phyloP scores from a whole-genome alignment of 2,113 vertebrate species.

The Nanorana parkeri region DNA sequence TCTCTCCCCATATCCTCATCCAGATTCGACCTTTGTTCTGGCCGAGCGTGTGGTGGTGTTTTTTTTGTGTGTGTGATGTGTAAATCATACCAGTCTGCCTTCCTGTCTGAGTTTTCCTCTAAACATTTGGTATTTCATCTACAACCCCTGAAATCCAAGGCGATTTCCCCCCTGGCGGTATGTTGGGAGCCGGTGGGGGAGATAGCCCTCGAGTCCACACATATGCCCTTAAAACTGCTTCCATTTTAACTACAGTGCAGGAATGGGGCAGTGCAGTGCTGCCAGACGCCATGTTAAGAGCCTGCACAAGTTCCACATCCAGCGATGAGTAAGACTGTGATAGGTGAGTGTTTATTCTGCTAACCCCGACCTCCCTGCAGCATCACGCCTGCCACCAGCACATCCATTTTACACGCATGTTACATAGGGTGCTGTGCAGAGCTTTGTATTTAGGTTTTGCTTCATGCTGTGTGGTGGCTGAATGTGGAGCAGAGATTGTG shows the following conservation, averaged over 20 bases:
- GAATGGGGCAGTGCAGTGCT: slow-evolving; percentile 79
- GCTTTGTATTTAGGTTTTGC: too few species aligned
- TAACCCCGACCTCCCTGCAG: slow-evolving; percentile 74
- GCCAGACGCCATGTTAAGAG: slow-evolving; percentile 86
- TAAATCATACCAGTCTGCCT: slow-evolving; percentile 41
- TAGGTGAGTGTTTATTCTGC: slow-evolving; percentile 83
- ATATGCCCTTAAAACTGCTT: slow-evolving; percentile 70
- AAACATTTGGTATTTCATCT: slow-evolving; percentile 68
- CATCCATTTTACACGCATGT: not conserved
- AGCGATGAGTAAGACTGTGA: slow-evolving; percentile 82
- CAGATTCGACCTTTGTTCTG: slow-evolving; percentile 4
- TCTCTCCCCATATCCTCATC: not conserved
- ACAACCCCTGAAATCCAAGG: not conserved
- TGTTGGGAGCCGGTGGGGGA: not conserved
- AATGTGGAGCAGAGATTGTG: too few species aligned
- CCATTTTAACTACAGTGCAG: slow-evolving; percentile 82
- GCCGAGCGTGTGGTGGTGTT: too few species aligned
- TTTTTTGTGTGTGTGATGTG: not conserved
- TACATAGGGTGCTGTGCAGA: too few species aligned
- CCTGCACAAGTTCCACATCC: slow-evolving; percentile 85
- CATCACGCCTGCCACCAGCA: slow-evolving; percentile 70
- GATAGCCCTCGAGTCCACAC: not conserved
- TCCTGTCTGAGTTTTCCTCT: slow-evolving; percentile 65
- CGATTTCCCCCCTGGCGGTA: not conserved
- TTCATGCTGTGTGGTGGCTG: too few species aligned